Percentiles rank a stretch among this genome's conserved stretches.
phyloP scores from a whole-genome alignment of 35 echinoderm and acorn worm species.

The Anneissia japonica region DNA sequence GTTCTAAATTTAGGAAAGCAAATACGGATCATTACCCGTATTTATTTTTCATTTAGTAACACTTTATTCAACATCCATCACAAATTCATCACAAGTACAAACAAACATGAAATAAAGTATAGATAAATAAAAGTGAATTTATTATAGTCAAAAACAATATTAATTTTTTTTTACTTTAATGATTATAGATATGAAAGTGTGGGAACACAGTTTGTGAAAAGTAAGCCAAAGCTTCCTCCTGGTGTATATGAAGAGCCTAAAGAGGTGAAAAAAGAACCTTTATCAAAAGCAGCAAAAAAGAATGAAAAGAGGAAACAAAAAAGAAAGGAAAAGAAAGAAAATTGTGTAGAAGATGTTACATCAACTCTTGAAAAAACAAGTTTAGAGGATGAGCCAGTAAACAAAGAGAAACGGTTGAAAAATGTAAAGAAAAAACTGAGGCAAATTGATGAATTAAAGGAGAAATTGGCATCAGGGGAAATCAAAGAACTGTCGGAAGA shows the following conservation, averaged over 20 bases:
- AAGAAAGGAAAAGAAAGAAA: constrained; percentile 59
- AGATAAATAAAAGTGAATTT: no score
- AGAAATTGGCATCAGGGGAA: constrained; percentile 73
- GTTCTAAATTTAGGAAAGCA: no score
- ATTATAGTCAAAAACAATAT: no score
- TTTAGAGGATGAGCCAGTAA: not conserved
- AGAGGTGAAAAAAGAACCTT: constrained; percentile 3
- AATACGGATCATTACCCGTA: no score
- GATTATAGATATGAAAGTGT: constrained; percentile 85
- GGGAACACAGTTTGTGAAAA: constrained; percentile 93
- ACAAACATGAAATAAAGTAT: no score
- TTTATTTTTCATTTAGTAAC: no score
- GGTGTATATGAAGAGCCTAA: constrained; percentile 61
- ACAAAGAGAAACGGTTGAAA: constrained; percentile 73
- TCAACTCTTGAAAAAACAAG: not conserved
- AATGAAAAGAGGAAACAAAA: constrained; percentile 95
- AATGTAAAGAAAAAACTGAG: constrained; percentile 83
- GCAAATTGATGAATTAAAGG: constrained; percentile 86
- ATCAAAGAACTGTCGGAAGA: constrained; percentile 57
- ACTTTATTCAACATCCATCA: no score
- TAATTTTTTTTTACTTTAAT: no score
- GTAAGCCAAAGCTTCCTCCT: constrained; percentile 75
- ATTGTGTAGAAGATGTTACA: not conserved
- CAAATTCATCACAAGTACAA: no score
- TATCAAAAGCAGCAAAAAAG: constrained; percentile 96